A percentile compares a stretch with the other conserved stretches of the same genome.
phyloP scores from a whole-genome alignment of 1,140 invertebrate species.

The Rhizoglyphus robini region DNA sequence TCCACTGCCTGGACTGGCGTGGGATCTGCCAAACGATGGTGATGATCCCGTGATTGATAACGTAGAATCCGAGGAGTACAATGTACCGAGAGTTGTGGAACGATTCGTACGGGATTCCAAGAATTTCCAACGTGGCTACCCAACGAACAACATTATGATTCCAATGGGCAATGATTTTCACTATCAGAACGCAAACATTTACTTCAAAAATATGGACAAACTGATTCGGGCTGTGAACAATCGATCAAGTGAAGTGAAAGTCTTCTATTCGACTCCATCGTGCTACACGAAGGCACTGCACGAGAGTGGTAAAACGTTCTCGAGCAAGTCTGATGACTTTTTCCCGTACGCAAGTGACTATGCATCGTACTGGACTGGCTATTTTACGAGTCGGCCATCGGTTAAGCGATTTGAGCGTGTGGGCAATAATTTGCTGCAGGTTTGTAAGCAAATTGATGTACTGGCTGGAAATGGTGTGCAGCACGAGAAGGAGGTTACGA shows the following conservation, averaged over 20 bases:
- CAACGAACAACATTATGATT: conserved; percentile 19
- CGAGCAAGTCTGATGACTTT: conserved; percentile 56
- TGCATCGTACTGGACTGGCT: conserved; percentile 66
- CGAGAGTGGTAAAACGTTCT: conserved; percentile 38
- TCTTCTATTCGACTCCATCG: conserved; percentile 59
- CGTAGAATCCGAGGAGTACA: conserved; percentile 14
- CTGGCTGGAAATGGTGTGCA: conserved; percentile 8
- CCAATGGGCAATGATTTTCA: conserved; percentile 21
- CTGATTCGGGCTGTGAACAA: conserved; percentile 49
- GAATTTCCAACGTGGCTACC: not conserved
- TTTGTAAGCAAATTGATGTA: too few relatives aligned
- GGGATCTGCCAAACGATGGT: not conserved
- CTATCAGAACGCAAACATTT: conserved; percentile 46
- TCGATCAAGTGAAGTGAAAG: conserved; percentile 38
- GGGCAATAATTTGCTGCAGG: conserved; percentile 63
- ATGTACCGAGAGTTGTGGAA: not conserved
- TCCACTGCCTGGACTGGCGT: not conserved
- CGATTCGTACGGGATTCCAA: not conserved
- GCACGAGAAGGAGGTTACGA: conserved; percentile 2
- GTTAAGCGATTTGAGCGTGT: conserved; percentile 38
- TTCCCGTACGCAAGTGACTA: conserved; percentile 51
- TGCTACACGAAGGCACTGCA: conserved; percentile 53
- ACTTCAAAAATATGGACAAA: conserved; percentile 73
- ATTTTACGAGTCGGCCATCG: conserved; percentile 62
- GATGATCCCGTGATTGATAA: conserved; percentile 16